Evolutionary conservation across 2,113 vertebrate genomes (phyloP), one percentile per base, ranked within the genome.

Genomic region (western clawed frog (Xenopus tropicalis)): DNA sequence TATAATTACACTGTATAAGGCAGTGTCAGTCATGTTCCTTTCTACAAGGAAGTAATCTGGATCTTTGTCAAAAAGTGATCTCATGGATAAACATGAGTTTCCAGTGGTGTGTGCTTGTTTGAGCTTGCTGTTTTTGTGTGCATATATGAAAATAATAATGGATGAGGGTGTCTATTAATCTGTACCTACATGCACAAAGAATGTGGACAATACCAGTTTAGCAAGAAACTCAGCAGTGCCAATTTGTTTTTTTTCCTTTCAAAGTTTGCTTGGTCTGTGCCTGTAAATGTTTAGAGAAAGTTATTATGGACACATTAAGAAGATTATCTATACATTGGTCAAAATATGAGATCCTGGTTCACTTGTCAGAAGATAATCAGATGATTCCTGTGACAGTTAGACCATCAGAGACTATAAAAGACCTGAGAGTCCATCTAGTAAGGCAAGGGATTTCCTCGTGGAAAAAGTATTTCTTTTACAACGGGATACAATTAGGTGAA

Each of bases 391-490:
- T 92, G 68, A 89, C 88, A 0, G 89, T 92, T 75, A 81, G 83
- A 52, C 89, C 90, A 46, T 81, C 80, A 0, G 89, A 92, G 82
- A 91, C 86, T 0, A 83, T 92, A 79, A 89, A 90, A 82, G 91
- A 92, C 83, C 78, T 92, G 0, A 81, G 91, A 64, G 89, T 88
- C 17, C 86, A 86, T 54, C 13, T 92, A 1, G 91, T 92, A 1
- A 73, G 86, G 70, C 86, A 85, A 75, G 91, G 91, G 0, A 66
- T 92, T 82, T 80, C 88, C 4, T 92, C 90, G 8, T 92, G 91
- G 90, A 86, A 86, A 54, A 89, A 89, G 69, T 85, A 85, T 0
- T 92, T 92, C 82, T 88, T 87, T 77, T 91, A 91, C 84, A 91
- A 91, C 69, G 87, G 90, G 63, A 82, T 84, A 74, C 84, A 86